These are phyloP conservation scores for Hypotaenidia okinawae DNA, from an alignment of 2,797 vertebrate species.

Conservation along the genomic window DNA sequence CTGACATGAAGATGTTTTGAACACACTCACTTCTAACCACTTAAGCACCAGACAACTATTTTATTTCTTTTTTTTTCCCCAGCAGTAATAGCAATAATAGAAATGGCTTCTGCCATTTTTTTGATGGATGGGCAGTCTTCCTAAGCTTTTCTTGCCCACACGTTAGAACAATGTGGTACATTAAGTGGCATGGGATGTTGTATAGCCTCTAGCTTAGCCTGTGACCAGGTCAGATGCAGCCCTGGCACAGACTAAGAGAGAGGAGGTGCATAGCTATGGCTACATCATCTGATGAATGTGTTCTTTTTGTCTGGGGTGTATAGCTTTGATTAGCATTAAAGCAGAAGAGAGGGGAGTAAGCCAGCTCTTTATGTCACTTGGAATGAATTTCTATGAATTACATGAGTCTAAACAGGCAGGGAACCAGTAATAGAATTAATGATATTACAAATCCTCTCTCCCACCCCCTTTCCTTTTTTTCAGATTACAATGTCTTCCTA, in stretches of 20 bases:
- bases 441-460: not conserved
- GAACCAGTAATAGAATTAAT: not conserved
- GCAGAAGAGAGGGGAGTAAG: not conserved
- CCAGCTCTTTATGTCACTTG: not conserved
- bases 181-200: not conserved
- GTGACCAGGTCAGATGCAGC: not conserved
- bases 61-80: not conserved
- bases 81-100: not conserved
- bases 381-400: not conserved
- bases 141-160: not conserved
- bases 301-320: not conserved
- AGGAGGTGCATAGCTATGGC: accelerated
- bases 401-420: not conserved
- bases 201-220: not conserved
- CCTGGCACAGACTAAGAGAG: too few relatives aligned
- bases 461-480: not conserved
- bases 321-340: not conserved
- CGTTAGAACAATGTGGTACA: not conserved
- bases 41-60: not conserved
- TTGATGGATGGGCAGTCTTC: not conserved
- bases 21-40: not conserved
- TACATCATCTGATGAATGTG: not conserved
- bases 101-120: not conserved
- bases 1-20: not conserved
- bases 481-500: not conserved